Evolutionary conservation across 2,113 vertebrate genomes (phyloP).

Genomic region (Oplegnathus fasciatus): DNA sequence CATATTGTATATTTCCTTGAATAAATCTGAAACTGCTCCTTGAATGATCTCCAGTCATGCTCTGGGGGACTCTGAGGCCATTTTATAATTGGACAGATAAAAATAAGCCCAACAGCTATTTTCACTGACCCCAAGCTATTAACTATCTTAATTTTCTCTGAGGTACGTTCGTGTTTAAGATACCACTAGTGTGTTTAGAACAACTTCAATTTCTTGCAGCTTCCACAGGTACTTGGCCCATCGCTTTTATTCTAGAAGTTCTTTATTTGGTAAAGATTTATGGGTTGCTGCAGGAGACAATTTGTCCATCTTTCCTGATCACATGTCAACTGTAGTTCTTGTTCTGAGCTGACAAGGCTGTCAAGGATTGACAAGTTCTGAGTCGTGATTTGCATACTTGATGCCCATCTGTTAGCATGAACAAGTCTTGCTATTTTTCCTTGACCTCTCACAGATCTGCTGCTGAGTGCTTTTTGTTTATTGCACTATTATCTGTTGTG

Average conservation of each 20-base stretch:
- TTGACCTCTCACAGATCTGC: neutral
- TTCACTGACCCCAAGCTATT: neutral
- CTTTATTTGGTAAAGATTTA: neutral
- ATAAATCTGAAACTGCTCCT: slow-evolving; percentile 36
- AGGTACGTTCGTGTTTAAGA: neutral
- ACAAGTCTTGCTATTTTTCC: neutral
- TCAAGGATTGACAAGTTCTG: slow-evolving; percentile 5
- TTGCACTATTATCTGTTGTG: slow-evolving; percentile 5
- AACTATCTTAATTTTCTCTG: neutral
- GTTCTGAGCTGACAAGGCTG: neutral
- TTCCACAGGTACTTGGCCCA: neutral
- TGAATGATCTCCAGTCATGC: slow-evolving; percentile 9
- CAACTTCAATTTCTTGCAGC: neutral
- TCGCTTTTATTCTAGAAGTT: neutral
- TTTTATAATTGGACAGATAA: slow-evolving; percentile 30
- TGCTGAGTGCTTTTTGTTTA: slow-evolving; percentile 11
- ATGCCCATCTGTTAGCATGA: slow-evolving; percentile 10
- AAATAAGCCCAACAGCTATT: neutral
- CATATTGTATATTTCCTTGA: slow-evolving; percentile 15
- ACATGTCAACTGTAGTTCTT: neutral
- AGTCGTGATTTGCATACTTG: slow-evolving; percentile 33
- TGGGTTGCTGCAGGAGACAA: neutral
- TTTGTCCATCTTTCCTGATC: neutral
- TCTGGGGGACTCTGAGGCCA: slow-evolving; percentile 11
- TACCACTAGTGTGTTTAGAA: neutral